Conservation (phyloP, 2,113 vertebrate genomes). For the Nerophis lumbriciformis region DNA sequence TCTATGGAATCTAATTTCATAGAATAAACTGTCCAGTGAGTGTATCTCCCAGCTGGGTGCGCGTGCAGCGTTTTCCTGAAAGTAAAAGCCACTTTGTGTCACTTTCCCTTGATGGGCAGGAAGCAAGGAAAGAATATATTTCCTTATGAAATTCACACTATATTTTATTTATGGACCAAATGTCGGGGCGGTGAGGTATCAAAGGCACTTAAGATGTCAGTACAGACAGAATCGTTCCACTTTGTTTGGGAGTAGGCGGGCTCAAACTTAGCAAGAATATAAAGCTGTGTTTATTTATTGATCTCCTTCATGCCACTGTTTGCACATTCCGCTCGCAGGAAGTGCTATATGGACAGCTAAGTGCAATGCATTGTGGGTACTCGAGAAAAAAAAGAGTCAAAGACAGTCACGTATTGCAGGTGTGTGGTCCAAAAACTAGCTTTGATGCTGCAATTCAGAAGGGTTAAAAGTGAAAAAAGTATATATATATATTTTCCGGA, state of each 20-base stretch:
- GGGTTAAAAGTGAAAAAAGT: no score
- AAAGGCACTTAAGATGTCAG: conserved; percentile 63
- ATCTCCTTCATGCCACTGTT: conserved; percentile 47
- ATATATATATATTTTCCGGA: no score
- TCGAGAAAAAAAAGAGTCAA: no score
- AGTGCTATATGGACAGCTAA: conserved; percentile 41
- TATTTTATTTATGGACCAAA: conserved; percentile 66
- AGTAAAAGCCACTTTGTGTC: conserved; percentile 3
- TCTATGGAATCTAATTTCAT: no score
- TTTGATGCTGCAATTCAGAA: no score
- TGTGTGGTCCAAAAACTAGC: no score
- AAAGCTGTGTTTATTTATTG: conserved; percentile 68
- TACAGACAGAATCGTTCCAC: conserved; percentile 47
- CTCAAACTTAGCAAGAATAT: conserved; percentile 37
- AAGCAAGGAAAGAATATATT: conserved; percentile 18
- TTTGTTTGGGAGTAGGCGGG: conserved; percentile 52
- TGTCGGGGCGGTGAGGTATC: conserved; percentile 52
- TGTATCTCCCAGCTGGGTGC: background rate
- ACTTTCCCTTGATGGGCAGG: conserved; percentile 16
- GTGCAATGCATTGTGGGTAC: no score
- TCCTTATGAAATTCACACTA: conserved; percentile 28
- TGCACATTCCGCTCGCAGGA: conserved; percentile 52
- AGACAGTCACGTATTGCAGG: no score
- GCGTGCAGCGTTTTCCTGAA: background rate
- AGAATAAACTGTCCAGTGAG: background rate